Conservation (phyloP, 2,113 vertebrate species). For the Anseranas semipalmata region DNA sequence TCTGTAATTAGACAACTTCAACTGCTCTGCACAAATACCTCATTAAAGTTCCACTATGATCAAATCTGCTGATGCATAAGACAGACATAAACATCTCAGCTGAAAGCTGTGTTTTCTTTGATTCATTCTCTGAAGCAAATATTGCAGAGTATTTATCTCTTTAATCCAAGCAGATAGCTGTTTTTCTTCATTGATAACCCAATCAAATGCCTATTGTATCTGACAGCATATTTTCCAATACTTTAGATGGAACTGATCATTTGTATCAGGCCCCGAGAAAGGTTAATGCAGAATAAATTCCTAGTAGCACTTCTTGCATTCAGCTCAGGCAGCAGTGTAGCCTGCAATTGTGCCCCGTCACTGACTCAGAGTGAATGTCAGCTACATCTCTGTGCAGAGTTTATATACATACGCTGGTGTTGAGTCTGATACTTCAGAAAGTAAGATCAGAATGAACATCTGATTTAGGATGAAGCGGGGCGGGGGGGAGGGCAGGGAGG, state of each 20-base stretch:
- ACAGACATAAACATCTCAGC: background rate
- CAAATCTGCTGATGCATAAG: constrained; percentile 29
- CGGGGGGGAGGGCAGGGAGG: background rate
- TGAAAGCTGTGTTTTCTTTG: constrained; percentile 11
- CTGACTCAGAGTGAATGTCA: background rate
- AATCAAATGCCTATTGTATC: background rate
- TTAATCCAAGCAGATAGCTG: background rate
- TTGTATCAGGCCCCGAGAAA: background rate
- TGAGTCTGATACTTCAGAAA: background rate
- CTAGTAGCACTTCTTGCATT: background rate
- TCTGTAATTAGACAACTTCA: constrained; percentile 50
- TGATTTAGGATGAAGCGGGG: background rate
- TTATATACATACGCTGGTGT: background rate
- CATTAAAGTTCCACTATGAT: constrained; percentile 25
- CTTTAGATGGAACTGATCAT: background rate
- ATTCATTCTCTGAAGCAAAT: background rate
- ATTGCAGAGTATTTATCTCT: background rate
- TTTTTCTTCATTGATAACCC: background rate
- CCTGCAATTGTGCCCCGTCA: background rate
- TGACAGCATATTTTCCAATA: background rate
- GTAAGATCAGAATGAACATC: background rate
- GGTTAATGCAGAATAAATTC: background rate
- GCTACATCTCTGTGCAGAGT: background rate
- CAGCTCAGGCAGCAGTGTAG: background rate
- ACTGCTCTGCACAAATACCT: constrained; percentile 15